Evolutionary conservation across 2,113 vertebrate genomes (phyloP).

Genomic region (Leptobrachium ailaonicum): DNA sequence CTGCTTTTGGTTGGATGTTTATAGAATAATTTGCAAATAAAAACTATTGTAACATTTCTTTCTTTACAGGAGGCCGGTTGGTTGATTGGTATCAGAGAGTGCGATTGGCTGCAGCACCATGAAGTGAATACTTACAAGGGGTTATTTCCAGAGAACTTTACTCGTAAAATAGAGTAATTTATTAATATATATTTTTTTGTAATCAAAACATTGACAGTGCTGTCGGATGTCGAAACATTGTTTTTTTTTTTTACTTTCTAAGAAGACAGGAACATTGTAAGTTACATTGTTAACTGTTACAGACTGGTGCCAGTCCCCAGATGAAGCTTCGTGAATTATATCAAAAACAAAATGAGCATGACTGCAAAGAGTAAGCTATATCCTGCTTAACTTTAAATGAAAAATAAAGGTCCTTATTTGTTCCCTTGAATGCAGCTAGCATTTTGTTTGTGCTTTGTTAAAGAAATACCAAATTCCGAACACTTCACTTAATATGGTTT

Average conservation of each 20-base stretch:
- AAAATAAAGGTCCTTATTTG: constrained; percentile 63
- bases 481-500: too few species aligned
- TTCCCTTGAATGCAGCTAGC: constrained; percentile 57
- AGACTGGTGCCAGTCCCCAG: constrained; percentile 58
- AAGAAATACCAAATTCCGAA: not conserved
- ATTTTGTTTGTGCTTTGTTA: constrained; percentile 76
- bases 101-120: constrained; percentile 81
- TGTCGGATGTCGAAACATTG: constrained; percentile 51
- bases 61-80: constrained; percentile 91
- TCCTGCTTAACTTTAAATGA: constrained; percentile 60
- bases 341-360: constrained; percentile 61
- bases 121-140: constrained; percentile 75
- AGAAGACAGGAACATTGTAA: constrained; percentile 63
- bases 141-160: constrained; percentile 97
- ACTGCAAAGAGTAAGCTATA: constrained; percentile 64
- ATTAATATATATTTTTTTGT: constrained; percentile 47
- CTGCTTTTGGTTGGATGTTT: too few species aligned
- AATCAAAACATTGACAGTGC: not conserved
- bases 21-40: too few species aligned
- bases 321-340: constrained; percentile 58
- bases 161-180: constrained; percentile 75
- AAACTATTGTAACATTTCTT: constrained; percentile 16
- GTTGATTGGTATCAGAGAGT: constrained; percentile 88
- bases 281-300: constrained; percentile 56
- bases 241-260: constrained; percentile 61